A percentile compares a stretch with the other conserved stretches of the same genome.
Conservation (phyloP, 64 coral and sea anemone genomes). For the Trachythela sp. region DNA sequence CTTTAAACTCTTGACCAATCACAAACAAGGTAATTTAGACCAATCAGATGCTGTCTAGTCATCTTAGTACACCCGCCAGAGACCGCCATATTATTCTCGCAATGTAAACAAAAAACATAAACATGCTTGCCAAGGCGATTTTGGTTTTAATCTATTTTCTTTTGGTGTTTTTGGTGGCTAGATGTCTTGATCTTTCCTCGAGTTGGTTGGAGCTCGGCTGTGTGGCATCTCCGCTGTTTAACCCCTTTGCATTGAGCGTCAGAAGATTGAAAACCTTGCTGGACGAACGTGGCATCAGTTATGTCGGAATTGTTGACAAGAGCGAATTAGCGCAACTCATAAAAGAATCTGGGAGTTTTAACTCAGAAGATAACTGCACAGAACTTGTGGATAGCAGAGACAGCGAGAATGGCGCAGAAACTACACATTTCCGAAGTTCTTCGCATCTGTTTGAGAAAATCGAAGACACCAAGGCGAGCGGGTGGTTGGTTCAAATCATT, state of each 20-base stretch:
- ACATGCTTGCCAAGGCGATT: slow-evolving; percentile 82
- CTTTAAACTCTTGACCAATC: not conserved
- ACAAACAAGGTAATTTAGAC: not conserved
- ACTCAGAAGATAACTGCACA: slow-evolving; percentile 48
- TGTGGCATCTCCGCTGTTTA: slow-evolving; percentile 67
- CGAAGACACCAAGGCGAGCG: slow-evolving; percentile 94
- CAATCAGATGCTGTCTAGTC: not conserved
- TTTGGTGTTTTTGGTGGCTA: slow-evolving; percentile 70
- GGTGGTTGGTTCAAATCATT: slow-evolving; percentile 90
- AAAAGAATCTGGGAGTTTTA: slow-evolving; percentile 73
- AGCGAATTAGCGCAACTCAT: slow-evolving; percentile 83
- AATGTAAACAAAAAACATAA: slow-evolving; percentile 31
- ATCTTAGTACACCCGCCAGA: slow-evolving; percentile 31
- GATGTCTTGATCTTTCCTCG: slow-evolving; percentile 76
- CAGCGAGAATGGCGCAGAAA: not conserved
- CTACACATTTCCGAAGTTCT: slow-evolving; percentile 6
- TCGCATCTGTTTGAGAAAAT: slow-evolving; percentile 97
- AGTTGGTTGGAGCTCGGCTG: slow-evolving; percentile 90
- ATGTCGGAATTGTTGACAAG: slow-evolving; percentile 87
- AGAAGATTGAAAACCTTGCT: slow-evolving; percentile 85
- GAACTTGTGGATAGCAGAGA: slow-evolving; percentile 60
- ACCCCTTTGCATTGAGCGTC: slow-evolving; percentile 90
- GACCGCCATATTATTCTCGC: slow-evolving; percentile 37
- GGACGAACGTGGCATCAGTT: slow-evolving; percentile 87
- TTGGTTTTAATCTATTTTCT: slow-evolving; percentile 78